A percentile compares a stretch with the other conserved stretches of the same genome.
phyloP scores from a whole-genome alignment of 2,888 invertebrate species.

The Stomorhina lunata region DNA sequence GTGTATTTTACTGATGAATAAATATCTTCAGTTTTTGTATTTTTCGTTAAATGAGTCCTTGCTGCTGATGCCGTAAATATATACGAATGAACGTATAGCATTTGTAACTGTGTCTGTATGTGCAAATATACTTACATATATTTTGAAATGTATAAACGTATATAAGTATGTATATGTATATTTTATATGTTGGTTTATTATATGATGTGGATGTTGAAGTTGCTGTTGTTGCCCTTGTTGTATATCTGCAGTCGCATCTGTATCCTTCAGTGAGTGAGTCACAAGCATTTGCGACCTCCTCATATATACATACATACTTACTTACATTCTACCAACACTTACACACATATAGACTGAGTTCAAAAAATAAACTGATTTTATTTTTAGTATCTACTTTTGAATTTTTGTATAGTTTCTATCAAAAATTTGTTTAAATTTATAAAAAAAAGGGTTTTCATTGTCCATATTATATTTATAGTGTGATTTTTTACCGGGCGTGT shows the following conservation, averaged over 20 bases:
- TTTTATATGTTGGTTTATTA: slow-evolving; percentile 56
- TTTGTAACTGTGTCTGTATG: slow-evolving; percentile 1
- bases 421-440: no score
- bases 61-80: slow-evolving; percentile 50
- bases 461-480: no score
- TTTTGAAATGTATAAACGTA: background rate
- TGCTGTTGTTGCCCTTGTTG: slow-evolving; percentile 55
- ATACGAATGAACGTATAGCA: background rate
- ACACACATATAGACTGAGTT: background rate
- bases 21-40: slow-evolving; percentile 56
- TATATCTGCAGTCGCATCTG: slow-evolving; percentile 65
- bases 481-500: no score
- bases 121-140: background rate
- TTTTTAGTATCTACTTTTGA: no score
- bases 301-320: slow-evolving; percentile 27
- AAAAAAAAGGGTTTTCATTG: no score
- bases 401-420: no score
- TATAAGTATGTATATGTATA: background rate
- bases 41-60: slow-evolving; percentile 61
- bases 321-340: background rate
- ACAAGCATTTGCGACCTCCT: slow-evolving; percentile 65
- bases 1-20: slow-evolving; percentile 58
- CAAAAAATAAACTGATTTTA: no score
- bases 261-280: slow-evolving; percentile 66
- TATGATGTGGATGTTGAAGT: slow-evolving; percentile 46